Conservation (phyloP, 2,888 invertebrate genomes). For the Acanthopleura granulata region DNA sequence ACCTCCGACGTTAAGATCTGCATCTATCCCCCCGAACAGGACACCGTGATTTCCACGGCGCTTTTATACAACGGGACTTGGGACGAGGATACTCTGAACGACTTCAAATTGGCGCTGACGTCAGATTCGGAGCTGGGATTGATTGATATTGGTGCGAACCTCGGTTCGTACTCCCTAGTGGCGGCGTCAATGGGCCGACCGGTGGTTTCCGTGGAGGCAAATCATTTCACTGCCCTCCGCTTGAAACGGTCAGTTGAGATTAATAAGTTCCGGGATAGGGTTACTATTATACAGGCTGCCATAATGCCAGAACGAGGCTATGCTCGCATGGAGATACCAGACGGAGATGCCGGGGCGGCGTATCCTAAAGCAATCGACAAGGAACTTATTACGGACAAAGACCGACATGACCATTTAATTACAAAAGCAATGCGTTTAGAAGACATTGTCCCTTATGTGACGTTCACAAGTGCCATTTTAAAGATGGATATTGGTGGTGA, state of each 20-base stretch:
- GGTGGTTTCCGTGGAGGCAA: constrained; percentile 4
- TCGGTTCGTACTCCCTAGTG: neutral
- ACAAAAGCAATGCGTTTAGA: neutral
- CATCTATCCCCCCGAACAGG: neutral
- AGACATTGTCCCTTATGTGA: neutral
- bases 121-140: neutral
- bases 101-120: constrained; percentile 2
- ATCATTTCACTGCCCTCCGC: neutral
- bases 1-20: neutral
- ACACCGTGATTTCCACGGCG: neutral
- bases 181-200: neutral
- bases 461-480: neutral
- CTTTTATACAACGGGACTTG: neutral
- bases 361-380: neutral
- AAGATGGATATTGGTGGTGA: constrained; percentile 11
- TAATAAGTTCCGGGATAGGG: neutral
- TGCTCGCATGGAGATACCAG: neutral
- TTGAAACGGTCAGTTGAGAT: neutral
- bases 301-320: constrained; percentile 12
- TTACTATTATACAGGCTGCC: constrained; percentile 1
- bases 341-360: neutral
- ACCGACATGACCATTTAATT: neutral
- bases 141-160: constrained; percentile 19
- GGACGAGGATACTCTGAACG: neutral
- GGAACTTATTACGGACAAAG: neutral